phyloP scores from a whole-genome alignment of 1,140 invertebrate genomes.

The Bactericera cockerelli region DNA sequence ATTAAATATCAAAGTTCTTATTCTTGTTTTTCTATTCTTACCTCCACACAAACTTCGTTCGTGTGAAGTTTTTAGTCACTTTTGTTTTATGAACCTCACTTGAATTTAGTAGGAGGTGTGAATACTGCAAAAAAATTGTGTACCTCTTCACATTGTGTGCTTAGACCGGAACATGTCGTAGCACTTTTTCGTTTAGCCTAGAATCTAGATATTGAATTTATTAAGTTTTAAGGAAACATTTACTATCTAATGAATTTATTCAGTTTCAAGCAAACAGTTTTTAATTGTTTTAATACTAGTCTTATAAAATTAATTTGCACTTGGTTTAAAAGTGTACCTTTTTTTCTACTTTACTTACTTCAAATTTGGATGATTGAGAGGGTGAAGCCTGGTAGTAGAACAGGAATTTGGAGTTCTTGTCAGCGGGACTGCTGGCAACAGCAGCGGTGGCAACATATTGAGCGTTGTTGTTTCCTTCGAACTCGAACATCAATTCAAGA shows the following conservation, averaged over 20 bases:
- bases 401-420: constrained; percentile 32
- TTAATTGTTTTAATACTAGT: no score
- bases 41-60: no score
- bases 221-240: not conserved
- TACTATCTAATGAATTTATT: not conserved
- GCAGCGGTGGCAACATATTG: constrained; percentile 34
- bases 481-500: constrained; percentile 34
- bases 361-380: constrained; percentile 10
- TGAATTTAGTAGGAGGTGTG: no score
- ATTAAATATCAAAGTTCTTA: not conserved
- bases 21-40: not conserved
- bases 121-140: no score
- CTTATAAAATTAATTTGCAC: no score
- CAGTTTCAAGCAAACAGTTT: no score
- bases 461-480: constrained; percentile 32
- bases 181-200: no score
- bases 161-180: no score
- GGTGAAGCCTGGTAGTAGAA: constrained; percentile 29
- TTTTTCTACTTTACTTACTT: not conserved
- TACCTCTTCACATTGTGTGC: no score
- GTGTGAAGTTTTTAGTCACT: not conserved
- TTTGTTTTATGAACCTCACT: not conserved
- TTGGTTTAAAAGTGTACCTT: not conserved
- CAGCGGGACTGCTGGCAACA: constrained; percentile 33
- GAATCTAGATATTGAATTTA: not conserved